Evolutionary conservation across 2,797 vertebrate genomes (phyloP).

Genomic region (Oreonectes daqikongensis): DNA sequence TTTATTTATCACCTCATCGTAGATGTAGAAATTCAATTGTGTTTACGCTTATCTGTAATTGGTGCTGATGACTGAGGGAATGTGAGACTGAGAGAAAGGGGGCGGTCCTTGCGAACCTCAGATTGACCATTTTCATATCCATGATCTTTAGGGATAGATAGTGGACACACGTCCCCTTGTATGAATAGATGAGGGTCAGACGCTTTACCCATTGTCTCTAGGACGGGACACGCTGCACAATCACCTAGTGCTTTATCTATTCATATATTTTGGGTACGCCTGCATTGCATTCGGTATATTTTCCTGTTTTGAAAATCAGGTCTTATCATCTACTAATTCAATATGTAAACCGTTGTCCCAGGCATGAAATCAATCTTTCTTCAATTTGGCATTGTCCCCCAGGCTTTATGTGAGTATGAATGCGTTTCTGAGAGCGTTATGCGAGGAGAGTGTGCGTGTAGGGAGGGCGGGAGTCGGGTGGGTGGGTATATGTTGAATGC

Average conservation of each 20-base stretch:
- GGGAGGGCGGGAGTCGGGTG: slow-evolving; percentile 29
- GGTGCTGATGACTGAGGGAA: slow-evolving; percentile 36
- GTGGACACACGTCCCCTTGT: slow-evolving; percentile 14
- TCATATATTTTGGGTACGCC: slow-evolving; percentile 51
- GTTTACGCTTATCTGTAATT: slow-evolving; percentile 41
- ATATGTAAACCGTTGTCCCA: slow-evolving; percentile 61
- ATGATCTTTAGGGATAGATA: slow-evolving; percentile 2
- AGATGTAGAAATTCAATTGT: slow-evolving; percentile 25
- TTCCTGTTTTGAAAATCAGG: slow-evolving; percentile 65
- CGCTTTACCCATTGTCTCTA: neutral
- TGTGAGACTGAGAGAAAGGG: slow-evolving; percentile 37
- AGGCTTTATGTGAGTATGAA: slow-evolving; percentile 67
- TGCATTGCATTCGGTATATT: slow-evolving; percentile 65
- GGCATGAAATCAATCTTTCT: slow-evolving; percentile 71
- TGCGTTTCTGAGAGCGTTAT: slow-evolving; percentile 47
- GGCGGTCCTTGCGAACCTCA: slow-evolving; percentile 31
- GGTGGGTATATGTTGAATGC: slow-evolving; percentile 30
- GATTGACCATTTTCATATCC: slow-evolving; percentile 21
- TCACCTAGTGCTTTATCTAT: slow-evolving; percentile 1
- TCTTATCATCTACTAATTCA: slow-evolving; percentile 66
- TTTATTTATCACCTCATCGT: slow-evolving; percentile 42
- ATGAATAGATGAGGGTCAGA: slow-evolving; percentile 14
- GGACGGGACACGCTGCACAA: slow-evolving; percentile 5
- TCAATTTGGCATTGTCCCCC: slow-evolving; percentile 79
- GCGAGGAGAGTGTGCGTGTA: slow-evolving; percentile 23